Evolutionary conservation across 2,888 invertebrate genomes (phyloP).

Genomic region (Xanthorhoe designata): DNA sequence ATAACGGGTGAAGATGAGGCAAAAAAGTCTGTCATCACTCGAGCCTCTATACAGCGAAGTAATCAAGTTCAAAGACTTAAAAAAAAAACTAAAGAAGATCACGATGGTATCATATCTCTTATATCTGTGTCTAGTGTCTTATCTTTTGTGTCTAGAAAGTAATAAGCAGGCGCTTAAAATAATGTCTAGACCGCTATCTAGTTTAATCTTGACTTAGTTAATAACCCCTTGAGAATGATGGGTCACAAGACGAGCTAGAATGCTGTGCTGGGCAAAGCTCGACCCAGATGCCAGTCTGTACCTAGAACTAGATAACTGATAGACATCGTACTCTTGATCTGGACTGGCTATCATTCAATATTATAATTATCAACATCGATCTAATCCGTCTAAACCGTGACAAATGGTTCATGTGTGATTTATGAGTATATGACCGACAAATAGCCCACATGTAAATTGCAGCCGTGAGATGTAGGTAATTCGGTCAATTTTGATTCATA

Average conservation of each 20-base stretch:
- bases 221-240: constrained; percentile 52
- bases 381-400: constrained; percentile 45
- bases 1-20: constrained; percentile 22
- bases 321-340: constrained; percentile 34
- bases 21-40: constrained; percentile 15
- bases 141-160: background rate
- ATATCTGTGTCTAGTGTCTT: too few species aligned
- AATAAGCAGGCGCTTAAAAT: background rate
- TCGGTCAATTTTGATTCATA: constrained; percentile 35
- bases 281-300: constrained; percentile 32
- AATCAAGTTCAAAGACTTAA: background rate
- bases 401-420: constrained; percentile 44
- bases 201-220: constrained; percentile 49
- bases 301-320: background rate
- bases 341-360: constrained; percentile 51
- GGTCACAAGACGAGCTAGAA: constrained; percentile 52
- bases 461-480: constrained; percentile 48
- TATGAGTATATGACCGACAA: constrained; percentile 14
- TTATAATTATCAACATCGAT: constrained; percentile 51
- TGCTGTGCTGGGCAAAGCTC: constrained; percentile 42
- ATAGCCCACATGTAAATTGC: constrained; percentile 32
- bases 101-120: background rate
- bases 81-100: background rate
- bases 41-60: background rate
- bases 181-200: background rate